A percentile compares a stretch with the other conserved stretches of the same genome.
These are phyloP conservation scores for Rhinoraja longicauda DNA, from an alignment of 2,797 vertebrate species.

Conservation along the genomic window DNA sequence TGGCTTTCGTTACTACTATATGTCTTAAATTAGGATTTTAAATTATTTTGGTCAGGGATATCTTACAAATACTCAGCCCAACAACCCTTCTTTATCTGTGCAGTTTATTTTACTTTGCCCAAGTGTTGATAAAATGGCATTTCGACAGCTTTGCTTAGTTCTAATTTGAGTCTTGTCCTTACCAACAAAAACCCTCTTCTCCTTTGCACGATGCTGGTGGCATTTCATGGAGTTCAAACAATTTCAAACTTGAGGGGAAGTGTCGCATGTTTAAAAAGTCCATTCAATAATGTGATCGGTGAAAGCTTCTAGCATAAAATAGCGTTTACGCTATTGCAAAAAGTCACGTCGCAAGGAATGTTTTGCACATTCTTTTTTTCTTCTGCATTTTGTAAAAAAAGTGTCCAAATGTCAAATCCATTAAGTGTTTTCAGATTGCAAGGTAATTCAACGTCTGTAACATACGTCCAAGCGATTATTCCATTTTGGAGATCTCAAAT, in stretches of 20 bases:
- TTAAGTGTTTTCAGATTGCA: background rate
- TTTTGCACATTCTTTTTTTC: background rate
- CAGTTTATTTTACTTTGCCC: background rate
- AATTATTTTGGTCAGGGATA: background rate
- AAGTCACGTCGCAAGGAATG: background rate
- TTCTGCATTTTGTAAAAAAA: background rate
- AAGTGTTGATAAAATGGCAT: too few relatives aligned
- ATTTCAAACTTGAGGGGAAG: background rate
- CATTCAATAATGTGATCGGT: background rate
- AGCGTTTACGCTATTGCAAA: background rate
- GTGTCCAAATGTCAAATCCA: background rate
- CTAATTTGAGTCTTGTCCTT: too few relatives aligned
- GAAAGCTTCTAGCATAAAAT: background rate
- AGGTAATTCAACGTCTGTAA: background rate
- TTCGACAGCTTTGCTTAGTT: background rate
- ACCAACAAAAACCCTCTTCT: background rate
- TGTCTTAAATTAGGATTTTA: background rate
- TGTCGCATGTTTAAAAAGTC: background rate
- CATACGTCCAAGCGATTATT: constrained; percentile 48
- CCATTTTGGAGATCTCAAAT: constrained; percentile 79
- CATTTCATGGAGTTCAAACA: background rate
- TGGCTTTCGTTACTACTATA: background rate
- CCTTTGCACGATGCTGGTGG: background rate
- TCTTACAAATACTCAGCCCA: background rate
- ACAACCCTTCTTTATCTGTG: background rate